These are phyloP conservation scores for Leptopterna dolabrata DNA, from an alignment of 2,888 invertebrate genomes.

Conservation along the genomic window DNA sequence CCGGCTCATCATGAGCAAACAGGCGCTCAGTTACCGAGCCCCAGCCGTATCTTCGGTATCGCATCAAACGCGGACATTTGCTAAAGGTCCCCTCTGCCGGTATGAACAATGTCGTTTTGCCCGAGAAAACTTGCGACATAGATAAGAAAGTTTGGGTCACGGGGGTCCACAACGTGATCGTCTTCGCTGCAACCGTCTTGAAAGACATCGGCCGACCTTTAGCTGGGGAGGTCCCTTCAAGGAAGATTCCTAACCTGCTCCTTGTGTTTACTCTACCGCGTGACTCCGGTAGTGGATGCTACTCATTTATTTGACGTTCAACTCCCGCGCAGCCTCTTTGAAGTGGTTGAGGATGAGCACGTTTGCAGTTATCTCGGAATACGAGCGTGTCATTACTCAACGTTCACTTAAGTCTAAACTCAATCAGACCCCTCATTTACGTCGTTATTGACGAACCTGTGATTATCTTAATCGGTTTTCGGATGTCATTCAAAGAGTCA, in stretches of 20 bases:
- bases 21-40: neutral
- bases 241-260: neutral
- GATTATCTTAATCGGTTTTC: neutral
- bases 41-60: neutral
- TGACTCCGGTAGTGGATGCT: neutral
- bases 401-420: neutral
- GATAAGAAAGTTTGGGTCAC: slow-evolving; percentile 39
- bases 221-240: neutral
- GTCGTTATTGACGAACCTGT: neutral
- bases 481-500: neutral
- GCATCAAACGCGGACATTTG: neutral
- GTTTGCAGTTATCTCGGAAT: neutral
- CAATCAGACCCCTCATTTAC: neutral
- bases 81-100: neutral
- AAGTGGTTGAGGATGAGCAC: neutral
- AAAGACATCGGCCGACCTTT: neutral
- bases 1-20: neutral
- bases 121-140: neutral
- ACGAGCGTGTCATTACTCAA: neutral
- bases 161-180: slow-evolving; percentile 34
- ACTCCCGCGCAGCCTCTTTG: neutral
- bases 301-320: neutral
- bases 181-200: neutral
- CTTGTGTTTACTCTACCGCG: neutral
- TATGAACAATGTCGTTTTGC: neutral